These are phyloP conservation scores for Trachurus trachurus DNA, from an alignment of 2,797 vertebrate genomes.

Conservation along the genomic window DNA sequence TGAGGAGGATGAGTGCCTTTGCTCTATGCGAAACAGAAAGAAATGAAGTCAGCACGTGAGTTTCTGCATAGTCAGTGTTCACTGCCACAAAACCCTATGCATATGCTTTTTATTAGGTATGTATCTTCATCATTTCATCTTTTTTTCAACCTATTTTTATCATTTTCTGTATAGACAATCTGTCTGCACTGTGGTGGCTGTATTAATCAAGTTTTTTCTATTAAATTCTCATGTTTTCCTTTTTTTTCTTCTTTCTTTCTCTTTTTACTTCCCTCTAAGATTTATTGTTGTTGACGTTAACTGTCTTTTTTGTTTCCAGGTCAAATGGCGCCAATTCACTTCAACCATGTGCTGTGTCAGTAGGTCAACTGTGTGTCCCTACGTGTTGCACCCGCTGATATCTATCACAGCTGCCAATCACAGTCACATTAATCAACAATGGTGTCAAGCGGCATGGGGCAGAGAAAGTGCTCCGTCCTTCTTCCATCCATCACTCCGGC, in stretches of 20 bases:
- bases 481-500: slow-evolving; percentile 73
- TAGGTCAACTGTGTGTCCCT: slow-evolving; percentile 72
- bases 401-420: slow-evolving; percentile 76
- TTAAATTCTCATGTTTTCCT: not conserved
- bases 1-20: not conserved
- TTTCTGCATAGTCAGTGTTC: not conserved
- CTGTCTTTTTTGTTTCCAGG: slow-evolving; percentile 39
- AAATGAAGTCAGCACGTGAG: not conserved
- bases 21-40: slow-evolving; percentile 2
- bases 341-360: slow-evolving; percentile 61
- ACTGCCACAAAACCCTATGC: not conserved
- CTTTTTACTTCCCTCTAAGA: not conserved
- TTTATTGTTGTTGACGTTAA: slow-evolving; percentile 15
- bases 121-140: not conserved
- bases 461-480: slow-evolving; percentile 81
- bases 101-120: not conserved
- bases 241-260: not conserved
- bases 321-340: slow-evolving; percentile 65
- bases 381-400: slow-evolving; percentile 55
- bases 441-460: slow-evolving; percentile 62
- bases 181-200: not conserved
- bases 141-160: not conserved
- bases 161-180: not conserved
- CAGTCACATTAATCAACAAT: slow-evolving; percentile 74
- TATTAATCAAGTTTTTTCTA: not conserved